Percentiles rank a stretch among this genome's conserved stretches.
Conservation (phyloP, 2,113 vertebrate species). For the Poicephalus gulielmi region DNA sequence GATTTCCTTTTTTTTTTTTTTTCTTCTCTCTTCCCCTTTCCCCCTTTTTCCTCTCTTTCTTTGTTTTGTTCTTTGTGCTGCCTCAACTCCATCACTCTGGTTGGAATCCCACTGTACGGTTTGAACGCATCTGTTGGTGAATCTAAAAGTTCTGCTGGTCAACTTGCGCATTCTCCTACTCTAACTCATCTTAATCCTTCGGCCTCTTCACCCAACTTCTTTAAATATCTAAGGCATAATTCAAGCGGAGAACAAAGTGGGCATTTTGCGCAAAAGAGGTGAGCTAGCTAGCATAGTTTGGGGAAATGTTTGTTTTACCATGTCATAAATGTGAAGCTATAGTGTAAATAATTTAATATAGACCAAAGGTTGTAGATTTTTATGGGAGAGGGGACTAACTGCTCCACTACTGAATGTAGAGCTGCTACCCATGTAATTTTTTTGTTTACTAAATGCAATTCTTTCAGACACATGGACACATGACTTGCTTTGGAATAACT, state of each 20-base stretch:
- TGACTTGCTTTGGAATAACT: background rate
- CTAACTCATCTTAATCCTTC: constrained; percentile 74
- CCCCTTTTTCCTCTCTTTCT: background rate
- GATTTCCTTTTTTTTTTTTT: background rate
- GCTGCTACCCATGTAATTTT: background rate
- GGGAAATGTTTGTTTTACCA: background rate
- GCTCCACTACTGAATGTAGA: background rate
- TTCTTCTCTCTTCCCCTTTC: accelerated
- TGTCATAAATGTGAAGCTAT: background rate
- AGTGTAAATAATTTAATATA: background rate
- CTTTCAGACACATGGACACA: background rate
- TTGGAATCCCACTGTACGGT: constrained; percentile 32
- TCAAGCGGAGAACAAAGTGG: constrained; percentile 77
- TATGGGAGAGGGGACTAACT: background rate
- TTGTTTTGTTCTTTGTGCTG: constrained; percentile 30
- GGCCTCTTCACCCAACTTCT: constrained; percentile 79
- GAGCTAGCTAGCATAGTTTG: constrained; percentile 56
- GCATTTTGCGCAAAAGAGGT: constrained; percentile 81
- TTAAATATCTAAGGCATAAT: constrained; percentile 78
- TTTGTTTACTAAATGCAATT: background rate
- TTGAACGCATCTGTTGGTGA: constrained; percentile 27
- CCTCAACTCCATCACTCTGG: constrained; percentile 30
- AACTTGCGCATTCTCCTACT: constrained; percentile 55
- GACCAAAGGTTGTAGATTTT: background rate
- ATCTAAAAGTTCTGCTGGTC: constrained; percentile 59